phyloP scores from a whole-genome alignment of 2,797 vertebrate genomes.

The Sebastiscus albofasciatus region DNA sequence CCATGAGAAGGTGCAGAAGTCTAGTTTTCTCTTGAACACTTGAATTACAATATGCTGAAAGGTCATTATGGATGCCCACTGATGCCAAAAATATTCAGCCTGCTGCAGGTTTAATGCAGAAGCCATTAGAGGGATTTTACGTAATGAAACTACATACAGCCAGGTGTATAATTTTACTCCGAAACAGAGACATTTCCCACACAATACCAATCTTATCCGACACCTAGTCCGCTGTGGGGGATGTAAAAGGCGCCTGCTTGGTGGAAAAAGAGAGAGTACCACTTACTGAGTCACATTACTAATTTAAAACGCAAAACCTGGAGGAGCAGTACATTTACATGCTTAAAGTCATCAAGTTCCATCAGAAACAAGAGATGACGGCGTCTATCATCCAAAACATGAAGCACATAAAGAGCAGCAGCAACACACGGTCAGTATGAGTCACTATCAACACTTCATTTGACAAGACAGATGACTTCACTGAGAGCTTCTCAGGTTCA shows the following conservation, averaged over 20 bases:
- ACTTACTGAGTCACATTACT: slow-evolving; percentile 1
- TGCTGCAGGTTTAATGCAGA: background rate
- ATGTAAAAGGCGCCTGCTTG: background rate
- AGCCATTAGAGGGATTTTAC: background rate
- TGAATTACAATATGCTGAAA: too few relatives aligned
- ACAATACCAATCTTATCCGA: background rate
- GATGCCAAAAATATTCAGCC: too few relatives aligned
- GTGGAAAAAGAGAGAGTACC: background rate
- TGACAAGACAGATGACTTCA: slow-evolving; percentile 18
- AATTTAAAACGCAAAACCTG: slow-evolving; percentile 5
- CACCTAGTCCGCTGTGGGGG: background rate
- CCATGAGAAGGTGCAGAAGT: too few relatives aligned
- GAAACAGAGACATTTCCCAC: background rate
- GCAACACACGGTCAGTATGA: background rate
- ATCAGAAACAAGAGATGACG: background rate
- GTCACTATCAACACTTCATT: background rate
- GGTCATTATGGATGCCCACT: too few relatives aligned
- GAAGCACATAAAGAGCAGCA: background rate
- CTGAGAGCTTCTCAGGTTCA: slow-evolving; percentile 51
- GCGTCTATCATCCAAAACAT: background rate
- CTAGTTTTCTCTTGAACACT: too few relatives aligned
- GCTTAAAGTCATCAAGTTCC: background rate
- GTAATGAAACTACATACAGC: background rate
- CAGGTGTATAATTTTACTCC: background rate
- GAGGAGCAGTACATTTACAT: background rate